A percentile compares a stretch with the other conserved stretches of the same genome.
Evolutionary conservation across 2,113 vertebrate genomes (phyloP).

Genomic region (Spermophilus dauricus): DNA sequence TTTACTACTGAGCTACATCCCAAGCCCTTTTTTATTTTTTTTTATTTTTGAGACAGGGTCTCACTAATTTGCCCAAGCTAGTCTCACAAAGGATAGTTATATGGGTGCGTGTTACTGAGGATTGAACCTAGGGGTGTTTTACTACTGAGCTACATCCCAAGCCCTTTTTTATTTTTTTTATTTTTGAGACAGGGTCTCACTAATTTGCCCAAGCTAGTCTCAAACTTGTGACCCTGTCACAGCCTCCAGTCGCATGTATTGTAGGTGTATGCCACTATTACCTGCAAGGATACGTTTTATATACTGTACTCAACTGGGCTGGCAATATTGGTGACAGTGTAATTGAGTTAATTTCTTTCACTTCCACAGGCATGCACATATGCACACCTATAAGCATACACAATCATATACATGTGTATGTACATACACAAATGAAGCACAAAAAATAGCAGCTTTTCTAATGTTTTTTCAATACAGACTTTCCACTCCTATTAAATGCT

Average conservation of each 20-base stretch:
- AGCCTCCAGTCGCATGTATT: background rate
- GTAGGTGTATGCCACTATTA: background rate
- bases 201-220: background rate
- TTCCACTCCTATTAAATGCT: constrained; percentile 34
- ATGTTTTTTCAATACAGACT: background rate
- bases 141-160: background rate
- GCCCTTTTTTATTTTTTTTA: background rate
- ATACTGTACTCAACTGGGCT: constrained; percentile 15
- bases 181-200: background rate
- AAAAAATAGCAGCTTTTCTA: constrained; percentile 7
- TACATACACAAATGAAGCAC: background rate
- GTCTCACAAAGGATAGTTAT: background rate
- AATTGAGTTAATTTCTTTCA: constrained; percentile 4
- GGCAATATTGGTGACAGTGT: background rate
- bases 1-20: background rate
- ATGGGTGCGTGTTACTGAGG: background rate
- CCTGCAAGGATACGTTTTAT: background rate
- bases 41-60: background rate
- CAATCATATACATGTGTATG: background rate
- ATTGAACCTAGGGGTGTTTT: background rate
- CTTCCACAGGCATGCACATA: background rate
- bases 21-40: background rate
- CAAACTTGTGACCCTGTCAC: background rate
- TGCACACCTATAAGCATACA: background rate
- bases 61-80: background rate